Evolutionary conservation across 2,888 invertebrate species (phyloP), one percentile per base, ranked within the genome.

Genomic region (Sphecodes monilicornis): DNA sequence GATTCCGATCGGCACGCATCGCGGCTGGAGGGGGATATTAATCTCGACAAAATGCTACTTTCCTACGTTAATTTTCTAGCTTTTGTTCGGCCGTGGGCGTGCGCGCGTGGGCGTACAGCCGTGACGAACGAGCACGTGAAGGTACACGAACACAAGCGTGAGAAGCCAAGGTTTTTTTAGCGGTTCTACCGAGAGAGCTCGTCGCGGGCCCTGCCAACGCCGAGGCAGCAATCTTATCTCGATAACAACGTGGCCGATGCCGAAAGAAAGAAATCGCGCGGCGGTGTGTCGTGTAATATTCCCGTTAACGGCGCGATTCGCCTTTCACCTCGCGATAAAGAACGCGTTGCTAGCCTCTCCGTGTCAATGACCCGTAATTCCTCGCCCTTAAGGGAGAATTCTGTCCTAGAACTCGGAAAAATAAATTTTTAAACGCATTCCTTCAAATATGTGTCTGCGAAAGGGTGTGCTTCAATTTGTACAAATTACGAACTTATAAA

Each of bases 41-140:
- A 78, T 84, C 81, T 86, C 75, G 85, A 86, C 86, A 86, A 86
- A 85, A 73, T 81, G 85, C 81, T 85, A 85, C 85, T 84, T 86
- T 81, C 81, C 86, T 85, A 81, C 85, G 86, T 86, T 86, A 85
- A 86, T 81, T 86, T 76, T 78, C 86, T 76, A 86, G 78, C 86
- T 81, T 85, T 85, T 86, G 85, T 84, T 73, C 70, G 76, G n/a
- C 41, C 76, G 85, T 84, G 78, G 78, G 81, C 74, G 86, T 73
- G 16, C 64, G 16, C 64, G 69, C 81, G 85, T 85, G 76, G 85
- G 86, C 79, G 85, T 75, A 80, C 76, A 84, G 66, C 75, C 85
- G 81, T 85, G 85, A 86, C 85, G 85, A 76, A 85, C 81, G 73
- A 73, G 72, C 83, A 57, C 78, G 76, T 69, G 85, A 81, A 76